Evolutionary conservation across 2,888 invertebrate genomes (phyloP).

Genomic region (Apodemia mormo): DNA sequence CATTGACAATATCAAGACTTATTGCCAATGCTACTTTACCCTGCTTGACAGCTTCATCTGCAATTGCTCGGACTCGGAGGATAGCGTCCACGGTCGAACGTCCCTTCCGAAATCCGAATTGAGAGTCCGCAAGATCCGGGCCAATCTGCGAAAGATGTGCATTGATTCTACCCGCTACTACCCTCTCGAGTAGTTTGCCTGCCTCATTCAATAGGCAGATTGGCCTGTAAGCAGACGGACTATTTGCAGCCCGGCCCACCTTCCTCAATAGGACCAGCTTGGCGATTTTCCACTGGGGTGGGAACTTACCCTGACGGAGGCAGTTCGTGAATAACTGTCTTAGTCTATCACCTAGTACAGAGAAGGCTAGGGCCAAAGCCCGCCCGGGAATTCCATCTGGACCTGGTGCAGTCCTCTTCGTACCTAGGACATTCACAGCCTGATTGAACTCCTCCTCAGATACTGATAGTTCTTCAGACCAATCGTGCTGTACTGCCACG

Average conservation of each 20-base stretch:
- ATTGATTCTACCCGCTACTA: too few relatives aligned
- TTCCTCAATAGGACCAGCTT: neutral
- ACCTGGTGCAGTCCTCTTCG: slow-evolving; percentile 27
- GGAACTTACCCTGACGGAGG: neutral
- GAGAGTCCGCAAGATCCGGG: neutral
- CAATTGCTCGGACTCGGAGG: neutral
- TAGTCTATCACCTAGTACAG: neutral
- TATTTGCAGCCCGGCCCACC: too few relatives aligned
- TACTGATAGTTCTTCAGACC: neutral
- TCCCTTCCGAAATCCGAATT: neutral
- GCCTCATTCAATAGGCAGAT: too few relatives aligned
- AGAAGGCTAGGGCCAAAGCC: slow-evolving; percentile 18
- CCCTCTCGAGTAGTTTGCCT: too few relatives aligned
- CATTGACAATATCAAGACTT: neutral
- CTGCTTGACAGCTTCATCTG: too few relatives aligned
- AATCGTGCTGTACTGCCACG: neutral
- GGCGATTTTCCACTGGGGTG: neutral
- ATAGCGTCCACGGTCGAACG: neutral
- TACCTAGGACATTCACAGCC: slow-evolving; percentile 13
- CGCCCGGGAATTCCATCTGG: slow-evolving; percentile 28
- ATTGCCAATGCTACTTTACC: too few relatives aligned
- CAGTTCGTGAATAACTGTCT: neutral
- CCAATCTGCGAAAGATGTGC: neutral
- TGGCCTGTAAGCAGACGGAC: too few relatives aligned
- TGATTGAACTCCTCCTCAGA: neutral